A percentile compares a stretch with the other conserved stretches of the same genome.
phyloP scores from a whole-genome alignment of 2,888 invertebrate species.

The Pachliopta kotzebuea region DNA sequence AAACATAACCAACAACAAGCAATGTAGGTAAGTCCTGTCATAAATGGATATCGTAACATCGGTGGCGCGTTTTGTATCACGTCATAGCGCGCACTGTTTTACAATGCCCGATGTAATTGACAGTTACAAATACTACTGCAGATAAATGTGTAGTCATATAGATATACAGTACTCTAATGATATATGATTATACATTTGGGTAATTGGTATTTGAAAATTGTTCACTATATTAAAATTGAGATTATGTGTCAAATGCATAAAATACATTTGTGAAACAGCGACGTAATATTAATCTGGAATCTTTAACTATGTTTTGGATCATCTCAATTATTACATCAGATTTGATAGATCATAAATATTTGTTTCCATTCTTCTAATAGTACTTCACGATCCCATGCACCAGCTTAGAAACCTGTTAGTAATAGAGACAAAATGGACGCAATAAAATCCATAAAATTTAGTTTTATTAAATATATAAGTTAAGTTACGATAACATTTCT shows the following conservation, averaged over 20 bases:
- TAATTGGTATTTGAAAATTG: neutral
- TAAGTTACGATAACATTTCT: too few relatives aligned
- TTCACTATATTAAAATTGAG: neutral
- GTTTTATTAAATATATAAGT: too few relatives aligned
- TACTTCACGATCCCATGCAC: too few relatives aligned
- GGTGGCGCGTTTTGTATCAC: constrained; percentile 17
- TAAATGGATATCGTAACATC: constrained; percentile 25
- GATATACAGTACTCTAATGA: neutral
- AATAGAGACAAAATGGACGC: too few relatives aligned
- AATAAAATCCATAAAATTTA: too few relatives aligned
- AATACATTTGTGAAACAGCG: too few relatives aligned
- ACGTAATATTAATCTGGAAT: too few relatives aligned
- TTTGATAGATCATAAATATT: too few relatives aligned
- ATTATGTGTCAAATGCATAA: neutral
- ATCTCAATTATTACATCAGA: too few relatives aligned
- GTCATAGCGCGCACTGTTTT: constrained; percentile 16
- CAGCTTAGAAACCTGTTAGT: too few relatives aligned
- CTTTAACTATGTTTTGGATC: too few relatives aligned
- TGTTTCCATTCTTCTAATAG: too few relatives aligned
- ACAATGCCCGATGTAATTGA: constrained; percentile 23
- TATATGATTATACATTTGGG: neutral
- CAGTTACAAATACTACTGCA: constrained; percentile 18
- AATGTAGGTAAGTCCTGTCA: constrained; percentile 10
- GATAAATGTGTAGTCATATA: constrained; percentile 9
- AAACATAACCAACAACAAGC: constrained; percentile 3